Percentiles rank a stretch among this genome's conserved stretches.
Conservation (phyloP, 2,797 vertebrate genomes). For the Petrocephalus schoutedeni region DNA sequence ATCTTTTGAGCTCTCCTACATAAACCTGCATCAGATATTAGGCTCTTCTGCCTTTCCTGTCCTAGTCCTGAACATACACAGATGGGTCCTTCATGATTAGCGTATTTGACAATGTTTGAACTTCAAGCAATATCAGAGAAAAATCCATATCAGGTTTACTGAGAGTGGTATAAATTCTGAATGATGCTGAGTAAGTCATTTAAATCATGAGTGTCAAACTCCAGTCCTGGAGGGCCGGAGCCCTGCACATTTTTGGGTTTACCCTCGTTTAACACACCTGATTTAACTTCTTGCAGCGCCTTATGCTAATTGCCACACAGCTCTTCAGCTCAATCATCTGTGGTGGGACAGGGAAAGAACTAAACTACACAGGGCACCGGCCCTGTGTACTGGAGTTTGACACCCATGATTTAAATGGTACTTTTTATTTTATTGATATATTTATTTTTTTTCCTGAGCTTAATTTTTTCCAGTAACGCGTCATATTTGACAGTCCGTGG, state of each 20-base stretch:
- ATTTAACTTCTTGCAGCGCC: too few relatives aligned
- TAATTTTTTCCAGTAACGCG: background rate
- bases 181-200: background rate
- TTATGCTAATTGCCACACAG: too few relatives aligned
- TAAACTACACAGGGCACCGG: too few relatives aligned
- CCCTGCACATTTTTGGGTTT: too few relatives aligned
- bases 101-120: background rate
- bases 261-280: too few relatives aligned
- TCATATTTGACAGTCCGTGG: background rate
- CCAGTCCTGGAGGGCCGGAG: too few relatives aligned
- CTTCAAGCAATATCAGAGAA: background rate
- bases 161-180: background rate
- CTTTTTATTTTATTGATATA: background rate
- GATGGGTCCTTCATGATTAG: background rate
- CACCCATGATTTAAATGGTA: background rate
- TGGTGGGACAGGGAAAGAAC: too few relatives aligned
- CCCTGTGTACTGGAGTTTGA: too few relatives aligned
- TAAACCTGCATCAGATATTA: background rate
- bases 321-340: too few relatives aligned
- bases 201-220: background rate
- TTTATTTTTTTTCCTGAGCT: background rate
- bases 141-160: background rate
- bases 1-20: background rate
- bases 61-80: background rate
- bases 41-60: background rate